phyloP scores from a whole-genome alignment of 2,888 invertebrate genomes.

The Coenonympha glycerion region DNA sequence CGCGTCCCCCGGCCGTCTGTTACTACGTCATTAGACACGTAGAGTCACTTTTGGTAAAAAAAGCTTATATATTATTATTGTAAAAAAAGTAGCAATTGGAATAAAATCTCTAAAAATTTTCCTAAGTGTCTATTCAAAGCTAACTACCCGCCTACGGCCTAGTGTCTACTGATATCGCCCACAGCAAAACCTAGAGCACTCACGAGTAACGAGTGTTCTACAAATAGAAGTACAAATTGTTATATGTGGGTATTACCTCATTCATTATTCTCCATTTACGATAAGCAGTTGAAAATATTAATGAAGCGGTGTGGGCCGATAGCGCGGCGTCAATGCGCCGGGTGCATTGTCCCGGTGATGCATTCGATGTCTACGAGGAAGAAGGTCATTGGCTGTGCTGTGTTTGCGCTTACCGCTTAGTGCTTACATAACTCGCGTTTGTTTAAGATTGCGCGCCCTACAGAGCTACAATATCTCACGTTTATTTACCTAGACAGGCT shows the following conservation, averaged over 20 bases:
- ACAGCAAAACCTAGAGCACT: constrained; percentile 1
- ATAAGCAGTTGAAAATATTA: constrained; percentile 50
- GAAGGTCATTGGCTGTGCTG: constrained; percentile 63
- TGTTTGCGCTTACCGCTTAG: too few species aligned
- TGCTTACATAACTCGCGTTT: constrained; percentile 64
- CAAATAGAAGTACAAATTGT: constrained; percentile 10
- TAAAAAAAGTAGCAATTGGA: too few species aligned
- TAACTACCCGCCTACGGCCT: not conserved
- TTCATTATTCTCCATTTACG: constrained; percentile 37
- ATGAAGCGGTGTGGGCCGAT: constrained; percentile 64
- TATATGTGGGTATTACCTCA: constrained; percentile 15
- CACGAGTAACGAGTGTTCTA: not conserved
- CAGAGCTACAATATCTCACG: constrained; percentile 11
- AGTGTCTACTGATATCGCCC: not conserved
- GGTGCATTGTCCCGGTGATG: constrained; percentile 67
- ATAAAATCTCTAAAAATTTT: too few species aligned
- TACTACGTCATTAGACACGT: too few species aligned
- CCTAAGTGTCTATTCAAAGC: not conserved
- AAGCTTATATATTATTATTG: too few species aligned
- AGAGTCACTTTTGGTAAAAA: too few species aligned
- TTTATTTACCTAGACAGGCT: constrained; percentile 17
- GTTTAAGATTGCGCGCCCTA: constrained; percentile 45
- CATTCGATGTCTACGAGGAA: constrained; percentile 57
- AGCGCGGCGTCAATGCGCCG: constrained; percentile 52
- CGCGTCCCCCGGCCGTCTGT: too few species aligned